phyloP scores from a whole-genome alignment of 1,140 invertebrate genomes.

The Probaryconus sp. region DNA sequence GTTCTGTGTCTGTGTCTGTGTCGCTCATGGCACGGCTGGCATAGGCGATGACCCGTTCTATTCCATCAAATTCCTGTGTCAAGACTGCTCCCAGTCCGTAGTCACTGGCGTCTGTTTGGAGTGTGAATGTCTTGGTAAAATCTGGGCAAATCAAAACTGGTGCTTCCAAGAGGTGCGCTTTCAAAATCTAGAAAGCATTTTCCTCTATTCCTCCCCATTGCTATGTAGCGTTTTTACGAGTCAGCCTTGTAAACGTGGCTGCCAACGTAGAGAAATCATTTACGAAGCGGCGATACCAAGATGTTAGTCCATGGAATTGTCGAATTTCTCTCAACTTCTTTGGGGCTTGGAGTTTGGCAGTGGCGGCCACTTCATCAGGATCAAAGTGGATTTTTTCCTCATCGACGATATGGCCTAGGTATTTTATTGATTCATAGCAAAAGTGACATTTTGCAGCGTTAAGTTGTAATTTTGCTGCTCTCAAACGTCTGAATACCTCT shows the following conservation, averaged over 20 bases:
- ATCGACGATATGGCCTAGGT: no score
- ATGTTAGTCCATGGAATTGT: slow-evolving; percentile 18
- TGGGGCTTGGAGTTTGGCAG: slow-evolving; percentile 65
- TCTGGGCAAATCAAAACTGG: slow-evolving; percentile 2
- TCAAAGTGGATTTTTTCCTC: slow-evolving; percentile 63
- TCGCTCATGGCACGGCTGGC: no score
- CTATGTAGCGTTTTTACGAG: slow-evolving; percentile 30
- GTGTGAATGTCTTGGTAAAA: slow-evolving; percentile 43
- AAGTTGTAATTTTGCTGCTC: background rate
- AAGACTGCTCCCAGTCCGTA: no score
- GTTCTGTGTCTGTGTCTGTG: slow-evolving; percentile 65
- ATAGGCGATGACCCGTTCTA: slow-evolving; percentile 46
- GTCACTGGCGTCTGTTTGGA: no score
- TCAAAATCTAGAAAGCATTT: slow-evolving; percentile 3
- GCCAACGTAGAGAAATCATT: slow-evolving; percentile 10
- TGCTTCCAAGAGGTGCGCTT: background rate
- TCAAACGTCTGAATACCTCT: background rate
- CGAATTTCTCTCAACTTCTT: slow-evolving; percentile 63
- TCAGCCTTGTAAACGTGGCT: slow-evolving; percentile 12
- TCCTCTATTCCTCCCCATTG: slow-evolving; percentile 8
- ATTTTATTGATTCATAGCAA: background rate
- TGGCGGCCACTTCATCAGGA: slow-evolving; percentile 66
- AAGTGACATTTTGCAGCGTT: slow-evolving; percentile 17
- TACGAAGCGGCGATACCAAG: slow-evolving; percentile 40
- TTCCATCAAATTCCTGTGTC: no score